A percentile compares a stretch with the other conserved stretches of the same genome.
Evolutionary conservation across 2,113 vertebrate genomes (phyloP).

Genomic region (Megaceryle torquata): DNA sequence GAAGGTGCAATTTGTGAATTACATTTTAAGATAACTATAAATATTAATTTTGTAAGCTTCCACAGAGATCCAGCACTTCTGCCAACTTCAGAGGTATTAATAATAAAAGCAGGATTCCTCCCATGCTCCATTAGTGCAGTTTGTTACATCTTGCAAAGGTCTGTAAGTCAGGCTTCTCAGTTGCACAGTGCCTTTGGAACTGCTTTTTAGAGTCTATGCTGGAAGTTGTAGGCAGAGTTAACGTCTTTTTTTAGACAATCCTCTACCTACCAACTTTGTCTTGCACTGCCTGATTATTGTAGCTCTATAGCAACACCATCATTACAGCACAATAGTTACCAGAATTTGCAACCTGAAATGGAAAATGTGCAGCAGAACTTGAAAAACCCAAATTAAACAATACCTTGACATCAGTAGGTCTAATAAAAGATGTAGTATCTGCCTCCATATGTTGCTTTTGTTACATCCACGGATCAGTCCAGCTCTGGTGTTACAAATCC

Average conservation of each 20-base stretch:
- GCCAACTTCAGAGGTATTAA: background rate
- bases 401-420: background rate
- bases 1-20: background rate
- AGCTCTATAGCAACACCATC: slow-evolving; percentile 56
- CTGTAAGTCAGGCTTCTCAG: background rate
- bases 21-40: background rate
- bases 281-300: background rate
- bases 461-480: background rate
- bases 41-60: background rate
- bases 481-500: background rate
- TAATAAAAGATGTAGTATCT: slow-evolving; percentile 20
- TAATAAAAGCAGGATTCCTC: background rate
- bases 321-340: slow-evolving; percentile 28
- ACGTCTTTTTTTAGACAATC: slow-evolving; percentile 48
- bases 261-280: slow-evolving; percentile 39
- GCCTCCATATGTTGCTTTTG: background rate
- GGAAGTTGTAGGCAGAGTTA: slow-evolving; percentile 36
- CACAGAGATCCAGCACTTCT: background rate
- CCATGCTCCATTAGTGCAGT: background rate
- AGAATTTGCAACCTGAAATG: slow-evolving; percentile 18
- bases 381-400: background rate
- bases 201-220: background rate
- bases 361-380: slow-evolving; percentile 17
- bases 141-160: background rate
- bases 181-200: background rate